These are phyloP conservation scores for Parelbella ahira DNA, from an alignment of 2,888 invertebrate species.

Conservation along the genomic window DNA sequence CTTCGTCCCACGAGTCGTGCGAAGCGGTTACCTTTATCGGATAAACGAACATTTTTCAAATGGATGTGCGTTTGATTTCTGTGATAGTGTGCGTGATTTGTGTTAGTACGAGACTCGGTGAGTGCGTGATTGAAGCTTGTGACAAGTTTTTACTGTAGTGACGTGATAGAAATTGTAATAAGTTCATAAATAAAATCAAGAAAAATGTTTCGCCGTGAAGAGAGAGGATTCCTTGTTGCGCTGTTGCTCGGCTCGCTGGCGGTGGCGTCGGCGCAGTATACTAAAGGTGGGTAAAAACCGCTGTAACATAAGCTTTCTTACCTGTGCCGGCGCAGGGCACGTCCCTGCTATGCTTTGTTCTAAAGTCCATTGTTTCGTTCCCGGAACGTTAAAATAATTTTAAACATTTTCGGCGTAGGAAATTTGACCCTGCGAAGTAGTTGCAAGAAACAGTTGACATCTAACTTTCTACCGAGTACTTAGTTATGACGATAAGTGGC, in stretches of 20 bases:
- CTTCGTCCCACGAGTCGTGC: constrained; percentile 69
- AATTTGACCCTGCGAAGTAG: constrained; percentile 22
- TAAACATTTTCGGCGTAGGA: constrained; percentile 1
- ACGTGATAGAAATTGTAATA: constrained; percentile 63
- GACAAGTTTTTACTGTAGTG: constrained; percentile 70
- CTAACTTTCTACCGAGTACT: constrained; percentile 19
- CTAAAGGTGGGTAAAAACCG: constrained; percentile 66
- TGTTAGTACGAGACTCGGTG: constrained; percentile 63
- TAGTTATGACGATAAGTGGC: constrained; percentile 7
- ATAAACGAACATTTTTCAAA: constrained; percentile 79
- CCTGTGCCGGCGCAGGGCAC: constrained; percentile 57
- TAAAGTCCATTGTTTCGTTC: constrained; percentile 53
- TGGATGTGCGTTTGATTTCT: constrained; percentile 74
- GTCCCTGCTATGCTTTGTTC: constrained; percentile 57
- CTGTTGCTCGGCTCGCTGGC: constrained; percentile 60
- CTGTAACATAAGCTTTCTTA: constrained; percentile 44
- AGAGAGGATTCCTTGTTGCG: constrained; percentile 58
- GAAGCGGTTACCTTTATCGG: constrained; percentile 74
- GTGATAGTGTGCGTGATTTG: constrained; percentile 76
- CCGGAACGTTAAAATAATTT: constrained; percentile 14
- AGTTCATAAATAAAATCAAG: constrained; percentile 47
- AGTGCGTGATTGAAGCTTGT: constrained; percentile 58
- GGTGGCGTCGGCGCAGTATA: constrained; percentile 68
- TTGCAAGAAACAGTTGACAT: constrained; percentile 25
- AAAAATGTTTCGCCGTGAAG: constrained; percentile 63